phyloP scores from a whole-genome alignment of 2,797 vertebrate species.

The Schizopygopsis pylzovi region DNA sequence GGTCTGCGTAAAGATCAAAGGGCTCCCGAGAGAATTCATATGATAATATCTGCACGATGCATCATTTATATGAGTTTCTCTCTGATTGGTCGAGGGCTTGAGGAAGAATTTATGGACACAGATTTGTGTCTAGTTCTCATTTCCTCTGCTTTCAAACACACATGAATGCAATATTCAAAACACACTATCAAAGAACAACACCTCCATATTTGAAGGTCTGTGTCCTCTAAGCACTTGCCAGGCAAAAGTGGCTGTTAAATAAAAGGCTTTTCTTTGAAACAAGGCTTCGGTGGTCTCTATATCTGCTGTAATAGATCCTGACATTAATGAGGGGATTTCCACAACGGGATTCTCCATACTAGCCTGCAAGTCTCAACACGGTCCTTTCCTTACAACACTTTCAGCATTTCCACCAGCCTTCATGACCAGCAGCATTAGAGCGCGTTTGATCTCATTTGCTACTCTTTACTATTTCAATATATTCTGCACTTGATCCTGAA shows the following conservation, averaged over 20 bases:
- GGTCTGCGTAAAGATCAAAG: slow-evolving; percentile 60
- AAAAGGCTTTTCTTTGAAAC: slow-evolving; percentile 20
- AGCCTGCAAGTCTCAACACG: slow-evolving; percentile 42
- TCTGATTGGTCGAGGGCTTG: slow-evolving; percentile 45
- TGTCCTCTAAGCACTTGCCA: slow-evolving; percentile 5
- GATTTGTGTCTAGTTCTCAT: slow-evolving; percentile 20
- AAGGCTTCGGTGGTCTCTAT: slow-evolving; percentile 1
- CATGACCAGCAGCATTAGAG: neutral
- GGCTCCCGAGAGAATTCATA: slow-evolving; percentile 36
- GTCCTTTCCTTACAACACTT: neutral
- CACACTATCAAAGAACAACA: slow-evolving; percentile 16
- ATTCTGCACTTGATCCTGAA: neutral
- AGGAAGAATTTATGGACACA: slow-evolving; percentile 43
- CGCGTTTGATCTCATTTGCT: neutral
- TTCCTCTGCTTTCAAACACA: neutral
- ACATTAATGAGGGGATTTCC: slow-evolving; percentile 47
- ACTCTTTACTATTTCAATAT: neutral
- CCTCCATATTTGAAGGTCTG: neutral
- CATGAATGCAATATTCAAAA: neutral
- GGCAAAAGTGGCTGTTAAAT: slow-evolving; percentile 7
- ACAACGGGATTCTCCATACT: slow-evolving; percentile 29
- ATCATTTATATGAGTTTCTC: slow-evolving; percentile 56
- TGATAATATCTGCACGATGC: slow-evolving; percentile 55
- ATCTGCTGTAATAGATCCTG: slow-evolving; percentile 13
- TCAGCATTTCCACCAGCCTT: neutral